phyloP scores from a whole-genome alignment of 30 jellyfish, hydroid and myxozoan genomes.

The Chrysaora quinquecirrha region DNA sequence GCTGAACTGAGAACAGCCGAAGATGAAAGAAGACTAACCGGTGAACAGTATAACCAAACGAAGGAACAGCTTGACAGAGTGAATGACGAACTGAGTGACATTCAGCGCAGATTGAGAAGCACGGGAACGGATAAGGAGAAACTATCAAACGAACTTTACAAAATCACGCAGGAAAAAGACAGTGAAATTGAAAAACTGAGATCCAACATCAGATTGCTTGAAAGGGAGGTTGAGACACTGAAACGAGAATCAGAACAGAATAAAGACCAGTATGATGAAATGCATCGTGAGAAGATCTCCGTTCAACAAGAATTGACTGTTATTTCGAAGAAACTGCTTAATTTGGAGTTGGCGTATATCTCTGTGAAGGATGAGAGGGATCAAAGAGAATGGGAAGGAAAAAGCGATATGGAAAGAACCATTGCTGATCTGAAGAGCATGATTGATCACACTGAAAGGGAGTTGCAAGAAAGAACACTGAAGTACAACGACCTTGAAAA shows the following conservation, averaged over 20 bases:
- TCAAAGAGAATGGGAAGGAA: constrained; percentile 73
- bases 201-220: constrained; percentile 76
- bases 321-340: constrained; percentile 77
- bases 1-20: constrained; percentile 74
- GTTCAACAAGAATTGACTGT: constrained; percentile 84
- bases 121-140: constrained; percentile 84
- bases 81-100: constrained; percentile 62
- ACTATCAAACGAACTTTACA: constrained; percentile 74
- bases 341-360: constrained; percentile 78
- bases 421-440: constrained; percentile 76
- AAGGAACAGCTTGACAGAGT: constrained; percentile 57
- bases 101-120: constrained; percentile 84
- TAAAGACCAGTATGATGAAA: constrained; percentile 67
- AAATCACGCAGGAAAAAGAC: constrained; percentile 86
- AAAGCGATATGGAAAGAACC: constrained; percentile 73
- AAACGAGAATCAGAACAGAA: constrained; percentile 73
- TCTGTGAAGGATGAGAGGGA: constrained; percentile 78
- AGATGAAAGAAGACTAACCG: constrained; percentile 44
- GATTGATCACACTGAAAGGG: constrained; percentile 83
- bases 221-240: constrained; percentile 80
- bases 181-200: constrained; percentile 88
- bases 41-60: constrained; percentile 90
- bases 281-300: constrained; percentile 65
- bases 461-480: constrained; percentile 69
- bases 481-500: constrained; percentile 63